Conservation (phyloP, 2,888 invertebrate species). For the Andrena hattorfiana region DNA sequence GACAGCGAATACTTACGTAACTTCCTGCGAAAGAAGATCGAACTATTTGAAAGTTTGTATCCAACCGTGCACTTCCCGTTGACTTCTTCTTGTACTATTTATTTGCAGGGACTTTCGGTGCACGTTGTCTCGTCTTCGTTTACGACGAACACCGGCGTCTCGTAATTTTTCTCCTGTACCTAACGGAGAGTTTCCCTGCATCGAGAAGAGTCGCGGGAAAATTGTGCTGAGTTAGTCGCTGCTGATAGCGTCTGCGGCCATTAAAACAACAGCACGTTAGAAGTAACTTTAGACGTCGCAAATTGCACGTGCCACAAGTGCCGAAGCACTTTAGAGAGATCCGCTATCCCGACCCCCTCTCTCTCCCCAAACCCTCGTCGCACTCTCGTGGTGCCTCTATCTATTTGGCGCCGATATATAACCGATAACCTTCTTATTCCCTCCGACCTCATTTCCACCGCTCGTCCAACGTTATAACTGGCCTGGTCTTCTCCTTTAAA, state of each 20-base stretch:
- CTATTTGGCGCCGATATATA: conserved; percentile 62
- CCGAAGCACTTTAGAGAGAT: conserved; percentile 54
- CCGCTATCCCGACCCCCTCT: background rate
- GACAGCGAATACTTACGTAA: no score
- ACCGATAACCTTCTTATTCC: conserved; percentile 71
- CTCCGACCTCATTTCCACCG: conserved; percentile 59
- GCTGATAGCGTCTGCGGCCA: conserved; percentile 46
- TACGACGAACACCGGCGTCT: background rate
- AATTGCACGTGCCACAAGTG: conserved; percentile 69
- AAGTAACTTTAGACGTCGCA: conserved; percentile 68
- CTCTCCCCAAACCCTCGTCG: background rate
- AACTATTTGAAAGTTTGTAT: no score
- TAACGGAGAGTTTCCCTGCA: conserved; percentile 4
- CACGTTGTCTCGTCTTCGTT: background rate
- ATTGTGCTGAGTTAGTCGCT: conserved; percentile 47
- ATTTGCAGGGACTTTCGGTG: background rate
- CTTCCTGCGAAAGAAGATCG: no score
- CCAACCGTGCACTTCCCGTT: background rate
- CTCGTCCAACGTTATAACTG: conserved; percentile 64
- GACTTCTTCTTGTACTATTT: background rate
- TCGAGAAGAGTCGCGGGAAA: conserved; percentile 25
- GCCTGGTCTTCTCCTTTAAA: conserved; percentile 61
- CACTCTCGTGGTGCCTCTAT: conserved; percentile 19
- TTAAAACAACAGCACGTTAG: conserved; percentile 58
- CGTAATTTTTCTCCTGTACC: background rate